Evolutionary conservation across 2,113 vertebrate species (phyloP), one percentile per base, ranked within the genome.

Genomic region (Clarias gariepinus): DNA sequence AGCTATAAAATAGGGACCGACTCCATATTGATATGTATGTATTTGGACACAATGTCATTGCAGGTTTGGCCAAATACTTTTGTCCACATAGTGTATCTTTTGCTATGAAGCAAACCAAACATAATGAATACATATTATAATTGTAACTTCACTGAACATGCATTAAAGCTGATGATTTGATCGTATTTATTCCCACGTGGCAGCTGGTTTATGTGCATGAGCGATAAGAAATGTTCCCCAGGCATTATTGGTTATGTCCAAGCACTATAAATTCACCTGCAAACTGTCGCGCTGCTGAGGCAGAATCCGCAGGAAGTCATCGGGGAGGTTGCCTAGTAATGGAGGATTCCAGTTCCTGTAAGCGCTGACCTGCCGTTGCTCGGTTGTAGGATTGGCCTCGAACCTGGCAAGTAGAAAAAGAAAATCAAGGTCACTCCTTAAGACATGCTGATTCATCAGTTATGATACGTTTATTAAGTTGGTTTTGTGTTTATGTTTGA

Each of bases 331-430:
- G 85, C 98, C 98, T 9, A 99, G 95, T 71, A 99, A 93, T 0
- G 98, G 98, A 0, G 98, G 98, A 89, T 98, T 99, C 98, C 97
- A 99, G 94, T 98, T 98, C 88, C 95, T 93, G 90, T 97, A 99
- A 88, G 92, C 94, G 19, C 92, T 89, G 1, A 94, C 94, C 4
- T 84, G 94, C 0, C 91, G 88, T 61, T 93, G 80, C 91, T 82
- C 87, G 8, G 89, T 85, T 0, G 94, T 84, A 68, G 87, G 89
- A 0, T 87, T 91, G 60, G 94, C 86, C 0, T 96, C 94, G 0
- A 90, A 95, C 91, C 96, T 97, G 89, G 0, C 0, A 87, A 25
- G 9, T 53, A 66, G 6, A 60, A 77, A 57, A 74, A 76, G 18
- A 61, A 3, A 79, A 83, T n/a, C 25, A 81, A 33, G 12, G 28